These are phyloP conservation scores for Onychomys arenicola DNA, from an alignment of 2,797 vertebrate genomes.

Conservation along the genomic window DNA sequence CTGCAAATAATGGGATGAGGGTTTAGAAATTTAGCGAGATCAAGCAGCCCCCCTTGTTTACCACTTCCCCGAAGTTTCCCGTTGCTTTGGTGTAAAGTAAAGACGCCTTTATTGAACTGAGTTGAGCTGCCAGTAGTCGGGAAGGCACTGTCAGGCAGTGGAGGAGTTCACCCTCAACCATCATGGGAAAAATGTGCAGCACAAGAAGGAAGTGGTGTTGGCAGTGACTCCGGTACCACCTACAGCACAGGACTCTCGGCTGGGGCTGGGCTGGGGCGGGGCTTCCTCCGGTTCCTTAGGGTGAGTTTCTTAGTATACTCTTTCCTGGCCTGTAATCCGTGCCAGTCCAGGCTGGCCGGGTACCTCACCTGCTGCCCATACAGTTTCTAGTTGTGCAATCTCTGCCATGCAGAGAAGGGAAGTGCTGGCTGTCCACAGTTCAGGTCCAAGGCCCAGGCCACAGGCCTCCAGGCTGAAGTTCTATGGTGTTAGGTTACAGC, in stretches of 20 bases:
- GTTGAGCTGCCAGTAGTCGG: background rate
- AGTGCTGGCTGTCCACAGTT: background rate
- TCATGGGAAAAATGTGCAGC: background rate
- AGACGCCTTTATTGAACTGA: background rate
- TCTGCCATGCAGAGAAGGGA: background rate
- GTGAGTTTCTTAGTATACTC: background rate
- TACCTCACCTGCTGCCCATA: background rate
- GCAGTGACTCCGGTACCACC: background rate
- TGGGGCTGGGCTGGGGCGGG: background rate
- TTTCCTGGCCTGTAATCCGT: background rate
- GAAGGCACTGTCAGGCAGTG: background rate
- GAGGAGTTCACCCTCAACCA: background rate
- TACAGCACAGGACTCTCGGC: background rate
- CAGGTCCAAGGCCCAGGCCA: background rate
- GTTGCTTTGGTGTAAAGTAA: slow-evolving; percentile 34
- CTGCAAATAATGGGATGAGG: background rate
- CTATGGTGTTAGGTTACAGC: background rate
- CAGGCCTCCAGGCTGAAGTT: background rate
- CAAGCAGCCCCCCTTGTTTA: background rate
- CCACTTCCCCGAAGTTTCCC: background rate
- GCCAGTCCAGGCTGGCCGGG: background rate
- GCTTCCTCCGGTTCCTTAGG: background rate
- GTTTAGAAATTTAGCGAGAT: slow-evolving; percentile 41
- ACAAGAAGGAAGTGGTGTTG: background rate
- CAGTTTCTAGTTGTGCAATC: background rate